Base-by-base conservation (phyloP, 2,888 invertebrate genomes). In the Petrolisthes cinctipes region DNA sequence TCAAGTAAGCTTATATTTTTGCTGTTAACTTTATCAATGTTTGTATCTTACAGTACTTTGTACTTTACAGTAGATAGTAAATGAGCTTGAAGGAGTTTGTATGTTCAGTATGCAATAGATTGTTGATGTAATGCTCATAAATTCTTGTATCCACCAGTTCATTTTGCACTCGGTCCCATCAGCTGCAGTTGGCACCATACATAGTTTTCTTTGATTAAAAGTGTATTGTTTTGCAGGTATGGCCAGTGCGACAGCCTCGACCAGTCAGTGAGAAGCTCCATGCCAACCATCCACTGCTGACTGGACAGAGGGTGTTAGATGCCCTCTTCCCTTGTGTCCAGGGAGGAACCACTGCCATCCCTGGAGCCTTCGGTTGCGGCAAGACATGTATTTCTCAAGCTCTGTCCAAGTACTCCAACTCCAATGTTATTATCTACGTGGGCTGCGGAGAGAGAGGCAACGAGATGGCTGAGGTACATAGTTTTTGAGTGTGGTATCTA, bases 381-480 rank as follows among this genome's bases (percentile, higher is more conserved):
- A 99, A 99, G 95, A 99, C 99, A 93, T 99, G 99, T 92, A 99
- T 99, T 94, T 99, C 99, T 6, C 99, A 99, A 94, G 97, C 99
- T 2, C 94, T 99, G 90, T 99, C 99, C 92, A 99, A 99, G 94
- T 99, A 98, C 94, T 99, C 99, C 93, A 99, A 99, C 95, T 99
- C 98, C 86, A 99, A 99, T 93, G 98, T 99, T 92, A 99, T 99
- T 93, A 94, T 99, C 92, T 99, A 99, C 94, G 99, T 99, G 91
- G 99, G 99, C 89, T 99, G 99, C 94, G 99, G 99, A 88, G 99
- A 99, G 94, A 96, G 99, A 94, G 99, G 97, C 94, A 99, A 99
- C 94, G 99, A 99, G 95, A 99, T 99, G 99, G 98, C 99, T 92
- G 99, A 99, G 94, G 95, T 94, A 91, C 82, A 82, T n/a, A n/a